phyloP scores from a whole-genome alignment of 1,140 invertebrate species.

The Acromyrmex heyeri region DNA sequence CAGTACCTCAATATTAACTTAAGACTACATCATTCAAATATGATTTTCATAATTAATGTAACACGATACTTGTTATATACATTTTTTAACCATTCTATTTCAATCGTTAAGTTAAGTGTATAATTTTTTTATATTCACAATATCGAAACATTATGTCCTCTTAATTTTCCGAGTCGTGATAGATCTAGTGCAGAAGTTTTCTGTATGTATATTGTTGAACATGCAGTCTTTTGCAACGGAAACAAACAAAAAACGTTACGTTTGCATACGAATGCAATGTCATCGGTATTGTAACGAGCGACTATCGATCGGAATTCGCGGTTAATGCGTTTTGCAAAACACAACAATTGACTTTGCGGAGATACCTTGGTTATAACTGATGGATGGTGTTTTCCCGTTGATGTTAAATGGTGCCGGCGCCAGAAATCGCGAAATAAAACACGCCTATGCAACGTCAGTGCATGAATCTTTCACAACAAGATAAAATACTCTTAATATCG shows the following conservation, averaged over 20 bases:
- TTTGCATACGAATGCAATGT: conserved; percentile 46
- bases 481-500: not conserved
- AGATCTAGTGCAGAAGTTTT: conserved; percentile 39
- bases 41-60: not conserved
- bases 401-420: conserved; percentile 30
- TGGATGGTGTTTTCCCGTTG: conserved; percentile 37
- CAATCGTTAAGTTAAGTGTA: conserved; percentile 11
- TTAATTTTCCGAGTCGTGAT: conserved; percentile 24
- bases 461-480: conserved; percentile 50
- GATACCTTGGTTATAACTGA: conserved; percentile 42
- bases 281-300: conserved; percentile 48
- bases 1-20: not conserved
- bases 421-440: conserved; percentile 44
- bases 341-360: conserved; percentile 51
- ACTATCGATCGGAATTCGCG: conserved; percentile 12
- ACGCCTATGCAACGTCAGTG: not conserved
- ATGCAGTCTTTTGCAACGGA: conserved; percentile 34
- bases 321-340: conserved; percentile 56
- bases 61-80: not conserved
- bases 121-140: conserved; percentile 32
- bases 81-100: not conserved
- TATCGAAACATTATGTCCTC: conserved; percentile 15
- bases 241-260: conserved; percentile 15
- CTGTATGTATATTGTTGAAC: conserved; percentile 5
- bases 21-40: not conserved